phyloP scores from a whole-genome alignment of 2,113 vertebrate genomes.

The Thomomys bottae region DNA sequence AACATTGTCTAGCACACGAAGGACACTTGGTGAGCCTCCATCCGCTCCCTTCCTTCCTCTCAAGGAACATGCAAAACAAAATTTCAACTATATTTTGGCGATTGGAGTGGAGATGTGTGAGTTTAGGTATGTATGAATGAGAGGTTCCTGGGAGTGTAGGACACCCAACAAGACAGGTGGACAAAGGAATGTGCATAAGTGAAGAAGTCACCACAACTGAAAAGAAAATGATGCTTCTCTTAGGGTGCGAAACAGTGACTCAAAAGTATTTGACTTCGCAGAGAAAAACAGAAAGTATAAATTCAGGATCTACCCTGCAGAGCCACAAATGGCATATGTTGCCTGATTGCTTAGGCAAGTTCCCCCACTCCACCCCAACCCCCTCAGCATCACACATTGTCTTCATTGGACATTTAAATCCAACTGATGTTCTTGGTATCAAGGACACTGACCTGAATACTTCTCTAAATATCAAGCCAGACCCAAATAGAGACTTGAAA shows the following conservation, averaged over 20 bases:
- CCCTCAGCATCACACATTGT: no score
- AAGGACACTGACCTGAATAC: not conserved
- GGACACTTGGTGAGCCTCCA: not conserved
- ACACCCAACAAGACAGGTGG: not conserved
- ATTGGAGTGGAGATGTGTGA: not conserved
- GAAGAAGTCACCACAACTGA: not conserved
- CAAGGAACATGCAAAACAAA: not conserved
- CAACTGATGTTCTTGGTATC: not conserved
- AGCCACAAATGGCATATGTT: not conserved
- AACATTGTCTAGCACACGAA: not conserved
- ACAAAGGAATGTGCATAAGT: not conserved
- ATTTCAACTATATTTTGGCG: not conserved
- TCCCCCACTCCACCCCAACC: no score
- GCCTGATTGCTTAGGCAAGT: not conserved
- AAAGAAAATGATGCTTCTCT: not conserved
- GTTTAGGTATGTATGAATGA: not conserved
- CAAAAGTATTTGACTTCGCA: not conserved
- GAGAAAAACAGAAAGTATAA: not conserved
- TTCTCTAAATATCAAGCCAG: constrained; percentile 8
- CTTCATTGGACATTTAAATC: not conserved
- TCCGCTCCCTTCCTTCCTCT: not conserved
- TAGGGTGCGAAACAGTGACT: not conserved
- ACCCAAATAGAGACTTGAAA: constrained; percentile 14
- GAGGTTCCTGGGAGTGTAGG: not conserved
- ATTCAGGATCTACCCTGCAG: not conserved